Conservation (phyloP, 2,797 vertebrate genomes). For the Anguilla pacifica region DNA sequence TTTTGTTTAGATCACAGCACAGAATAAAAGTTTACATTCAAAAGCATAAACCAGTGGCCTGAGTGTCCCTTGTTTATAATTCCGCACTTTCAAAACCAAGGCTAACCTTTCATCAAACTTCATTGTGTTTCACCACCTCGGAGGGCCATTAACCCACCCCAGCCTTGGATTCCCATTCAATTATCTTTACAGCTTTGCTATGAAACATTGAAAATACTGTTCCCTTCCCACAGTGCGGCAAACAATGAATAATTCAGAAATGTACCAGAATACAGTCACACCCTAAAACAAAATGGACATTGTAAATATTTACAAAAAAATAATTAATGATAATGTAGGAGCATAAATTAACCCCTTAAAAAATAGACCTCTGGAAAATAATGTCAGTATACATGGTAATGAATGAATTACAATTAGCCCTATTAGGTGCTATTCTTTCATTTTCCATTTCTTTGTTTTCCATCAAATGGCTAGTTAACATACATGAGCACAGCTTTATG, state of each 20-base stretch:
- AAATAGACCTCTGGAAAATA: not conserved
- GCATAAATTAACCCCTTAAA: not conserved
- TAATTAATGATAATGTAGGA: not conserved
- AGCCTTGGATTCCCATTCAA: constrained; percentile 13
- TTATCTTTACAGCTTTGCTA: constrained; percentile 2
- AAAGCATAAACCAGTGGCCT: constrained; percentile 11
- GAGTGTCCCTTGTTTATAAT: not conserved
- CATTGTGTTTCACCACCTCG: constrained; percentile 42
- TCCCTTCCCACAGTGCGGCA: not conserved
- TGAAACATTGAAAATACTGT: constrained; percentile 14
- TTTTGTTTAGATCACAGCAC: not conserved
- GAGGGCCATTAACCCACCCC: constrained; percentile 27
- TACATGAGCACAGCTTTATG: not conserved
- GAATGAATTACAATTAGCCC: not conserved
- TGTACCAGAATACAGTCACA: not conserved
- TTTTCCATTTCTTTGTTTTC: not conserved
- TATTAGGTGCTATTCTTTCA: not conserved
- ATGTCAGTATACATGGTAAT: not conserved
- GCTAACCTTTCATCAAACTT: constrained; percentile 46
- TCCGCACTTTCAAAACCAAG: constrained; percentile 36
- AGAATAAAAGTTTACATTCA: constrained; percentile 14
- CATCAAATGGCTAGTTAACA: not conserved
- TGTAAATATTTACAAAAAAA: not conserved
- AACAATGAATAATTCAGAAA: constrained; percentile 9
- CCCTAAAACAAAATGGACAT: not conserved